Base-by-base conservation (phyloP, 2,113 vertebrate species). In the Eleginops maclovinus region DNA sequence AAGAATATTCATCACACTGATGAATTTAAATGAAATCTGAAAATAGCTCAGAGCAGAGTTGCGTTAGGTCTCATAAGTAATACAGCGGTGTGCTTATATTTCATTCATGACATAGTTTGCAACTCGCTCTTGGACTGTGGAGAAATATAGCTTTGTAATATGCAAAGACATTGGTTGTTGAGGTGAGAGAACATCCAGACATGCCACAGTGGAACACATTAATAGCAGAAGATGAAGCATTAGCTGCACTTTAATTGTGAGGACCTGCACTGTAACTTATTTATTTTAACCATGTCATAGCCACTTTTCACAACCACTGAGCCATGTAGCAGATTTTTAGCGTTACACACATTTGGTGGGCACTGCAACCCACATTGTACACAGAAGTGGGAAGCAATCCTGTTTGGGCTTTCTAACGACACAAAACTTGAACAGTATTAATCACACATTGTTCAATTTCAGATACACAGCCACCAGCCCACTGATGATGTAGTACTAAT, bases 21-120 rank as follows among this genome's bases (percentile, higher is more conserved):
- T 87, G 76, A 91, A 90, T 91, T 82, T 77, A 88, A 87, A 91
- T 88, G 62, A 72, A 90, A 88, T 78, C 87, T 82, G 88, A 87
- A 93, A 94, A 92, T 91, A 90, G 92, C 90, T 89, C 58, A 53
- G 82, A 82, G 91, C 88, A 88, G 88, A 91, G 87, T 91, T 91
- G 77, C 69, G 63, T 85, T 79, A 74, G 72, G 86, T 82, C 91
- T 91, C 88, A 91, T 93, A 91, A 91, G 91, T 94, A 92, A 93
- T 91, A 88, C 87, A 91, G 79, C 54, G 76, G 68, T 58, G 85
- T 64, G 80, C 87, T 91, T 89, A 90, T 94, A 90, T 92, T 93
- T 94, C 82, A 92, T 93, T 93, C 76, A 93, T 92, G 89, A 86
- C 88, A 77, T 75, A 87, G 82, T 90, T 91, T 81, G 84, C 67